Percentiles rank a stretch among this genome's conserved stretches.
phyloP scores from a whole-genome alignment of 2,113 vertebrate genomes.

The Hepsetus odoe region DNA sequence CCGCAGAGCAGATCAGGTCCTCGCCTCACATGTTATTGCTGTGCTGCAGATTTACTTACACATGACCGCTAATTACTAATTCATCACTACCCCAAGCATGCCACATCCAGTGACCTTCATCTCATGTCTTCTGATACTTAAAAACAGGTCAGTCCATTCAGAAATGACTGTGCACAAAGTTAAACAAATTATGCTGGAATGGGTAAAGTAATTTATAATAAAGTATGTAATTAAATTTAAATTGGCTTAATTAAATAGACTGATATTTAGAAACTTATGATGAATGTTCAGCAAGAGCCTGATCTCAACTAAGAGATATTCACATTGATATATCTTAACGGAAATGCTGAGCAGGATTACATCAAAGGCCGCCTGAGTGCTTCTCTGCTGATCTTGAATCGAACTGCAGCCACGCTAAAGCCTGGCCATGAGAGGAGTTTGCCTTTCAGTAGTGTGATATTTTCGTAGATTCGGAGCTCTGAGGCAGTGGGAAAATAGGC shows the following conservation, averaged over 20 bases:
- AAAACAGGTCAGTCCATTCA: conserved; percentile 15
- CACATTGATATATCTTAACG: conserved; percentile 7
- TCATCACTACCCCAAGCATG: neutral
- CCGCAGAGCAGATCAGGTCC: neutral
- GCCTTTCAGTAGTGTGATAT: neutral
- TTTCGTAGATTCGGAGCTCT: neutral
- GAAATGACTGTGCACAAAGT: conserved; percentile 8
- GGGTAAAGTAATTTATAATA: conserved; percentile 4
- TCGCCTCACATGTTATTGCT: neutral
- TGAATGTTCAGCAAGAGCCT: neutral
- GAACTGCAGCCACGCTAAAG: neutral
- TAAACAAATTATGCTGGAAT: conserved; percentile 34
- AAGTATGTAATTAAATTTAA: conserved; percentile 25
- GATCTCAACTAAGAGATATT: conserved; percentile 1
- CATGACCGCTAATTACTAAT: neutral
- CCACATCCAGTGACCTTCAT: neutral
- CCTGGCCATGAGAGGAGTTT: neutral
- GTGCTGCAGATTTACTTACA: neutral
- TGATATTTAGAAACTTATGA: neutral
- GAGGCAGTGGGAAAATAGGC: neutral
- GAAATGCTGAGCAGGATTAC: conserved; percentile 1
- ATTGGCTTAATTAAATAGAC: conserved; percentile 32
- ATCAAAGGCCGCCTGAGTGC: conserved; percentile 1
- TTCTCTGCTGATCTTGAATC: conserved; percentile 1
- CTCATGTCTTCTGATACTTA: conserved; percentile 1